Conservation (phyloP, 2,797 vertebrate species). For the Ceyx erithaca region DNA sequence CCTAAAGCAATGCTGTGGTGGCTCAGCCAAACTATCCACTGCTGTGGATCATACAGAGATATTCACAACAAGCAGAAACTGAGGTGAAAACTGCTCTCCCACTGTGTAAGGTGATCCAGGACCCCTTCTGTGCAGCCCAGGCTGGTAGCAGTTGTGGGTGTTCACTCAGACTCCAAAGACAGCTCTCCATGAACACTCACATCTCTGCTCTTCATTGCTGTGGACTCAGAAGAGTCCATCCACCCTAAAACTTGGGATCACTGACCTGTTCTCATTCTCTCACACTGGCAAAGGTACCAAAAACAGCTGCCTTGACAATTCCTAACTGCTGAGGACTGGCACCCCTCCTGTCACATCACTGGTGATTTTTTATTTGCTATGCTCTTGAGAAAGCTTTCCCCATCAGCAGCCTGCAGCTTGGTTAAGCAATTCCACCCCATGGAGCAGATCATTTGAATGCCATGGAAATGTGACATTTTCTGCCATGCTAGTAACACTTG, state of each 20-base stretch:
- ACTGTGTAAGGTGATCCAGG: background rate
- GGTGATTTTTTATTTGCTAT: background rate
- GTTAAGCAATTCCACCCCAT: background rate
- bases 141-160: rapidly evolving
- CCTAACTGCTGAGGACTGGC: background rate
- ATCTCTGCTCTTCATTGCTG: background rate
- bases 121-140: background rate
- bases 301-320: background rate
- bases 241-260: background rate
- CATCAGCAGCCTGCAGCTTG: background rate
- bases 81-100: background rate
- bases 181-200: background rate
- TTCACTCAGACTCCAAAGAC: background rate
- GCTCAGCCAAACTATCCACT: background rate
- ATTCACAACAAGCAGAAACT: background rate
- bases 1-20: background rate
- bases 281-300: background rate
- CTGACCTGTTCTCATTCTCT: background rate
- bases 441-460: background rate
- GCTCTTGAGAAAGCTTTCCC: background rate
- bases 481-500: background rate
- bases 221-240: background rate
- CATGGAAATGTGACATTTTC: background rate
- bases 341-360: background rate
- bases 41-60: background rate